Percentiles rank a stretch among this genome's conserved stretches.
Conservation (phyloP, 2,797 vertebrate genomes). For the Diplodus puntazzo region DNA sequence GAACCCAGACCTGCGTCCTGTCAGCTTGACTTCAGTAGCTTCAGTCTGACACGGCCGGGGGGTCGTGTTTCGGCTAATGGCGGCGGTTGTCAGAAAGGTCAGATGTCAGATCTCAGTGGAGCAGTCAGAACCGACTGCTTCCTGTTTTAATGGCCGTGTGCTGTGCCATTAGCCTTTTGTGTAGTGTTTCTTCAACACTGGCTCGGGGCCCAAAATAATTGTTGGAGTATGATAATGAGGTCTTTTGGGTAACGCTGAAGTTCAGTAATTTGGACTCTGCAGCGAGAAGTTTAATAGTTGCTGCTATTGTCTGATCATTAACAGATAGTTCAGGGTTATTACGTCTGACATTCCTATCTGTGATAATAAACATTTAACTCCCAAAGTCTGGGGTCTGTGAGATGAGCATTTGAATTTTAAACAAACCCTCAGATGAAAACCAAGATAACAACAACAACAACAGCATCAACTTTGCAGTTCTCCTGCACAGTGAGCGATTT, state of each 20-base stretch:
- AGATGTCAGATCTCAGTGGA: conserved; percentile 48
- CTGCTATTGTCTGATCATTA: conserved; percentile 6
- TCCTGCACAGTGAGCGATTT: neutral
- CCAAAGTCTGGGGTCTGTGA: neutral
- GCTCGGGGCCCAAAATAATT: conserved; percentile 32
- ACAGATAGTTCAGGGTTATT: neutral
- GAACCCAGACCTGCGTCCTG: conserved; percentile 51
- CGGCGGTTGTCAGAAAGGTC: conserved; percentile 57
- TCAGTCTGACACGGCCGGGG: conserved; percentile 44
- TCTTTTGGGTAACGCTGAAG: conserved; percentile 13
- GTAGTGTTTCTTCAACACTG: conserved; percentile 38
- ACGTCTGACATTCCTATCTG: neutral
- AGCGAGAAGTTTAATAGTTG: neutral
- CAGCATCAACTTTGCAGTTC: neutral
- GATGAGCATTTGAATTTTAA: neutral
- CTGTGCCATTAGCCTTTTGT: conserved; percentile 40
- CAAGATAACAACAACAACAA: neutral
- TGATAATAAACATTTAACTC: neutral
- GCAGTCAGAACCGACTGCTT: conserved; percentile 51
- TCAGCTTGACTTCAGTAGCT: conserved; percentile 54
- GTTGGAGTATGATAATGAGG: conserved; percentile 39
- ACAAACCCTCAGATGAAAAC: neutral
- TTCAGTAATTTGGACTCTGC: neutral
- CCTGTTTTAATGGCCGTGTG: conserved; percentile 60
- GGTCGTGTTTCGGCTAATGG: conserved; percentile 66